Evolutionary conservation across 2,113 vertebrate species (phyloP).

Genomic region (Pelusios castaneus): DNA sequence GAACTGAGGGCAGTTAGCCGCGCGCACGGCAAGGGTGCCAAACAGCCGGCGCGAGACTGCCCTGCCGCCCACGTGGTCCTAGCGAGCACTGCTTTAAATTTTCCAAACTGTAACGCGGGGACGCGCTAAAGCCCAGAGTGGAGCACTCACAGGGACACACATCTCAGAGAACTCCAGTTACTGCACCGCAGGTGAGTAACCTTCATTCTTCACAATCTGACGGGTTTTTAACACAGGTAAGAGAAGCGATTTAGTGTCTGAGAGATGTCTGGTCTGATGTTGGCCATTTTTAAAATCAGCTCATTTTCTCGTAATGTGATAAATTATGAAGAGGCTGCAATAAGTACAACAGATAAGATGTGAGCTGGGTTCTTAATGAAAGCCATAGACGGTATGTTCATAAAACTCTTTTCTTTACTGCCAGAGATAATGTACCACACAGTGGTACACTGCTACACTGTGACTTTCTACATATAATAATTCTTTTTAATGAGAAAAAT

Average conservation of each 20-base stretch:
- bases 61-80: too few relatives aligned
- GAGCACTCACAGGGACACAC: too few relatives aligned
- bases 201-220: neutral
- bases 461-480: constrained; percentile 17
- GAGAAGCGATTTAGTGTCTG: neutral
- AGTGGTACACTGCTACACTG: constrained; percentile 11
- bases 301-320: neutral
- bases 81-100: too few relatives aligned
- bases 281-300: neutral
- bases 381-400: neutral
- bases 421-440: constrained; percentile 33
- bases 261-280: neutral
- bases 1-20: too few relatives aligned
- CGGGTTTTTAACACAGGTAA: neutral
- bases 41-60: too few relatives aligned
- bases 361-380: neutral
- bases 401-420: neutral
- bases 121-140: too few relatives aligned
- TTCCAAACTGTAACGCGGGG: too few relatives aligned
- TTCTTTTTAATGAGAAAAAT: constrained; percentile 52
- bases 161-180: too few relatives aligned
- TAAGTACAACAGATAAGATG: neutral
- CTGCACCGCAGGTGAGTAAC: too few relatives aligned
- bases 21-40: too few relatives aligned
- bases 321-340: neutral